A percentile compares a stretch with the other conserved stretches of the same genome.
Evolutionary conservation across 2,113 vertebrate species (phyloP).

Genomic region (Oxyruncus cristatus): DNA sequence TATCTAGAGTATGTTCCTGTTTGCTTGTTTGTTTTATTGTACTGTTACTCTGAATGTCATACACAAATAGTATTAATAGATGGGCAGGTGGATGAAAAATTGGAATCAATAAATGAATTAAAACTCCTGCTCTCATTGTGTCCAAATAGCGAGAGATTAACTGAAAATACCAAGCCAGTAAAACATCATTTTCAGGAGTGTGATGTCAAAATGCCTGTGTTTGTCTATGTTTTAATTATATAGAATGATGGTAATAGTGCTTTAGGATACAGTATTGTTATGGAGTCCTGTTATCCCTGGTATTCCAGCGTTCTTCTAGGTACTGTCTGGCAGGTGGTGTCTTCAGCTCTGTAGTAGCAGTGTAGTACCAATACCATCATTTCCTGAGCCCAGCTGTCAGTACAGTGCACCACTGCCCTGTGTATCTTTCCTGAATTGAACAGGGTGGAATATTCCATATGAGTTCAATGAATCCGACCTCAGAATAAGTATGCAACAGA

Average conservation of each 20-base stretch:
- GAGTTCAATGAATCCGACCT: slow-evolving; percentile 94
- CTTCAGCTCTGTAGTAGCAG: background rate
- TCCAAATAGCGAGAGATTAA: background rate
- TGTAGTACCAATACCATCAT: background rate
- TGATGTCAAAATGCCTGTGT: background rate
- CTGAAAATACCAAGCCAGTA: background rate
- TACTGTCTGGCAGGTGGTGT: background rate
- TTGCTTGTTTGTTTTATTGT: background rate
- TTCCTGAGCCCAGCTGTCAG: background rate
- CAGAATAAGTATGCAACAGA: slow-evolving; percentile 88
- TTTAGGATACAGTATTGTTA: background rate
- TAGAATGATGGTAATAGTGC: background rate
- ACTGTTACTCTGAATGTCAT: background rate
- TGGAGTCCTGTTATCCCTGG: background rate
- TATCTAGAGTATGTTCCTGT: background rate
- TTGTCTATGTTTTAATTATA: background rate
- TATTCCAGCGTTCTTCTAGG: background rate
- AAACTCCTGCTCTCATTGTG: background rate
- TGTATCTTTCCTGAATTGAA: background rate
- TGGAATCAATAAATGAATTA: background rate
- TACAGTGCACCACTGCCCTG: background rate
- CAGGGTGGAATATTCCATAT: slow-evolving; percentile 96
- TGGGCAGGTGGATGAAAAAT: background rate
- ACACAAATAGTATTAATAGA: background rate
- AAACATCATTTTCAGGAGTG: background rate